Evolutionary conservation across 2,797 vertebrate genomes (phyloP).

Genomic region (Meriones psammophilus): DNA sequence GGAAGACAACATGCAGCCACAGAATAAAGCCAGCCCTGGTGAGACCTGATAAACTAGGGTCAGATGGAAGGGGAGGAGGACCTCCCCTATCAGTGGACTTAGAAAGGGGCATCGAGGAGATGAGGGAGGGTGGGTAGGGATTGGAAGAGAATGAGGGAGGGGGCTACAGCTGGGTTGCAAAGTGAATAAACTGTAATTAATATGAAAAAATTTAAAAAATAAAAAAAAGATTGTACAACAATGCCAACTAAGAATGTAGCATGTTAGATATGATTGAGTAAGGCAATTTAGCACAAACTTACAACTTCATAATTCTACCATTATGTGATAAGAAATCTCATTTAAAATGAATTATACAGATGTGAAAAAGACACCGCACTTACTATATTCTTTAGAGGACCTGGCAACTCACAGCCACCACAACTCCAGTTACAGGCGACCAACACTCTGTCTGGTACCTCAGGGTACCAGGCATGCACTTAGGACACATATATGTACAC

Average conservation of each 20-base stretch:
- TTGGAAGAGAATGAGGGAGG: no score
- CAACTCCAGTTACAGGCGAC: not conserved
- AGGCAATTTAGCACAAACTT: not conserved
- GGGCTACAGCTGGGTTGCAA: no score
- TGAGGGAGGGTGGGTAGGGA: no score
- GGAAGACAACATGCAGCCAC: no score
- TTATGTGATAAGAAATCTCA: slow-evolving; percentile 8
- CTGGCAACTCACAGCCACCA: not conserved
- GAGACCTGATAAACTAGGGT: no score
- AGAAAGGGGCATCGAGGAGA: no score
- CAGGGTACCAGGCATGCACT: not conserved
- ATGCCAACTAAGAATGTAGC: not conserved
- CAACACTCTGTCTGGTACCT: not conserved
- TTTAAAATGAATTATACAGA: not conserved
- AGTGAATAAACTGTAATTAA: no score
- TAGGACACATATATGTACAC: not conserved
- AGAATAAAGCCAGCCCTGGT: no score
- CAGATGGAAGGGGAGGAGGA: no score
- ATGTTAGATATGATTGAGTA: not conserved
- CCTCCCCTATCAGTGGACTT: no score
- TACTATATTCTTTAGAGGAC: not conserved
- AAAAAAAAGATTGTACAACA: slow-evolving; percentile 1
- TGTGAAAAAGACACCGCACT: not conserved
- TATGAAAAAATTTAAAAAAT: no score
- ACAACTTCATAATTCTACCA: not conserved